phyloP scores from a whole-genome alignment of 1,140 invertebrate species.

The Holcopasites calliopsidis region DNA sequence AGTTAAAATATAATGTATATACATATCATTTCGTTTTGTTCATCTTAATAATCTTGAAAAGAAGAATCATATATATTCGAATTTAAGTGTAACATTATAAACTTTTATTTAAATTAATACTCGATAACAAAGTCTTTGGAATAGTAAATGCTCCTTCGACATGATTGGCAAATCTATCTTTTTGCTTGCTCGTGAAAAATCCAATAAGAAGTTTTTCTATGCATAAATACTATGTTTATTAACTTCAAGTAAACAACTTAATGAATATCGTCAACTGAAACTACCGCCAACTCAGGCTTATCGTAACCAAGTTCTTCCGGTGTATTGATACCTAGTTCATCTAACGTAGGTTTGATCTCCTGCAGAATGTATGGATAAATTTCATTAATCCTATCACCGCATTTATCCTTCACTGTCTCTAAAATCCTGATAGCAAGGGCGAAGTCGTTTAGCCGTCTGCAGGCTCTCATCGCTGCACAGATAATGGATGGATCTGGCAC shows the following conservation, averaged over 20 bases:
- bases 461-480: slow-evolving; percentile 94
- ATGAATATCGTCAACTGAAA: slow-evolving; percentile 86
- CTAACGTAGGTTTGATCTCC: slow-evolving; percentile 95
- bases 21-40: slow-evolving; percentile 50
- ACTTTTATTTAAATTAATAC: slow-evolving; percentile 45
- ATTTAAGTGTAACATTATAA: background rate
- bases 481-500: slow-evolving; percentile 97
- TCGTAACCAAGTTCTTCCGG: slow-evolving; percentile 98
- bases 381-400: slow-evolving; percentile 87
- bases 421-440: slow-evolving; percentile 95
- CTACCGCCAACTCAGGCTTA: slow-evolving; percentile 95
- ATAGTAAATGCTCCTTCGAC: slow-evolving; percentile 17
- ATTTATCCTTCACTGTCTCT: slow-evolving; percentile 95
- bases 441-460: slow-evolving; percentile 96
- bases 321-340: slow-evolving; percentile 95
- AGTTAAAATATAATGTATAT: slow-evolving; percentile 46
- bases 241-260: slow-evolving; percentile 52
- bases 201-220: slow-evolving; percentile 15
- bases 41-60: background rate
- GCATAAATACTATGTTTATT: slow-evolving; percentile 50
- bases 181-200: background rate
- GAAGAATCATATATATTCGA: background rate
- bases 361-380: slow-evolving; percentile 96
- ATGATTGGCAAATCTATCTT: background rate
- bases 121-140: slow-evolving; percentile 24